Evolutionary conservation across 2,113 vertebrate genomes (phyloP).

Genomic region (Mustela lutreola): DNA sequence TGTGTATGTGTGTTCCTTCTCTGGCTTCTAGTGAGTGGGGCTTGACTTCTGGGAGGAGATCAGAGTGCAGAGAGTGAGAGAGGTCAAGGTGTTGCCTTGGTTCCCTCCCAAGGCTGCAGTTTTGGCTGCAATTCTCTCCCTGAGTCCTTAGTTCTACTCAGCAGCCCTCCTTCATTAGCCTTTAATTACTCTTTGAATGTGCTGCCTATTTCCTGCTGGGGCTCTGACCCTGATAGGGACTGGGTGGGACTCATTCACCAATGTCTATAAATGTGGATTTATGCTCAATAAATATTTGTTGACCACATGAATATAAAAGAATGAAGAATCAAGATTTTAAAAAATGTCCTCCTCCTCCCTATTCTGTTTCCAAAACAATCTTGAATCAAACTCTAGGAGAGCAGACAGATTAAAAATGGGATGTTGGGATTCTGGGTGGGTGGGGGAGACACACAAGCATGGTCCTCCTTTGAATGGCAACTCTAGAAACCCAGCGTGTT

Average conservation of each 20-base stretch:
- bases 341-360: background rate
- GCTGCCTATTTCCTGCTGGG: conserved; percentile 55
- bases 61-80: background rate
- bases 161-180: background rate
- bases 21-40: background rate
- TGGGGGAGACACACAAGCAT: background rate
- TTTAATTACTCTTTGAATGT: conserved; percentile 38
- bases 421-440: background rate
- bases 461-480: background rate
- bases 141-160: background rate
- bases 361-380: background rate
- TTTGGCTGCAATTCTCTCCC: background rate
- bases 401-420: background rate
- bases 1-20: no score
- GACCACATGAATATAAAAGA: conserved; percentile 58
- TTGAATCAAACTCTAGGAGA: background rate
- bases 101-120: background rate
- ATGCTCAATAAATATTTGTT: conserved; percentile 53
- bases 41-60: background rate
- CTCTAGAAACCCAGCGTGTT: background rate
- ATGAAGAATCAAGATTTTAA: background rate
- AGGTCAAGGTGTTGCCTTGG: background rate
- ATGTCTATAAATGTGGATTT: no score
- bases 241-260: conserved; percentile 37
- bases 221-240: background rate